A percentile compares a stretch with the other conserved stretches of the same genome.
Conservation (phyloP, 2,797 vertebrate species). For the Argentina silus region DNA sequence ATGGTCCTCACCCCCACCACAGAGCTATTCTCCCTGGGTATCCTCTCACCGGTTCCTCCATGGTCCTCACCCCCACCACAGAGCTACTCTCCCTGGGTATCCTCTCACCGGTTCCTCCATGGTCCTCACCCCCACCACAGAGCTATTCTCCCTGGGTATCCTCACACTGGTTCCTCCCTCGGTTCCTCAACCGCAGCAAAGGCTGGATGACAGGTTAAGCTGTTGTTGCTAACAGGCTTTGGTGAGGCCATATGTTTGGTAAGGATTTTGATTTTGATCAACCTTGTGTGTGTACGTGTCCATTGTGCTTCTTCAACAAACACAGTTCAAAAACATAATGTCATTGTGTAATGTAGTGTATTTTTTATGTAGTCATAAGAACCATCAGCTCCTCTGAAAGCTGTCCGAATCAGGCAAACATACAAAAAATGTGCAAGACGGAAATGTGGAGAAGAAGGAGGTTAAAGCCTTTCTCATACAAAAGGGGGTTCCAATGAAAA, state of each 20-base stretch:
- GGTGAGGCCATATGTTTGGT: too few species aligned
- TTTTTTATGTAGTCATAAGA: too few species aligned
- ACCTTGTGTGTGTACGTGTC: too few species aligned
- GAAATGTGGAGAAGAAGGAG: not conserved
- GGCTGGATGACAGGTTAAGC: not conserved
- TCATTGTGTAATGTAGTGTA: too few species aligned
- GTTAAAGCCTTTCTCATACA: not conserved
- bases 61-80: not conserved
- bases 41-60: conserved; percentile 1
- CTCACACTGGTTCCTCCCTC: not conserved
- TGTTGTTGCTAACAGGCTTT: too few species aligned
- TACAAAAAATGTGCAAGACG: not conserved
- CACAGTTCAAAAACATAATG: too few species aligned
- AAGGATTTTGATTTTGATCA: too few species aligned
- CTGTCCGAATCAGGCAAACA: not conserved
- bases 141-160: not conserved
- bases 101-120: not conserved
- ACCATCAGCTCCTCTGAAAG: not conserved
- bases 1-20: not conserved
- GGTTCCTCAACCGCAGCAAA: not conserved
- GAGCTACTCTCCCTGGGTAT: not conserved
- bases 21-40: too few species aligned
- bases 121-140: conserved; percentile 4
- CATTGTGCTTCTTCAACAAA: too few species aligned
- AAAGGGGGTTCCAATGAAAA: conserved; percentile 1